phyloP scores from a whole-genome alignment of 2,113 vertebrate species.

The Corydoras maculifer region DNA sequence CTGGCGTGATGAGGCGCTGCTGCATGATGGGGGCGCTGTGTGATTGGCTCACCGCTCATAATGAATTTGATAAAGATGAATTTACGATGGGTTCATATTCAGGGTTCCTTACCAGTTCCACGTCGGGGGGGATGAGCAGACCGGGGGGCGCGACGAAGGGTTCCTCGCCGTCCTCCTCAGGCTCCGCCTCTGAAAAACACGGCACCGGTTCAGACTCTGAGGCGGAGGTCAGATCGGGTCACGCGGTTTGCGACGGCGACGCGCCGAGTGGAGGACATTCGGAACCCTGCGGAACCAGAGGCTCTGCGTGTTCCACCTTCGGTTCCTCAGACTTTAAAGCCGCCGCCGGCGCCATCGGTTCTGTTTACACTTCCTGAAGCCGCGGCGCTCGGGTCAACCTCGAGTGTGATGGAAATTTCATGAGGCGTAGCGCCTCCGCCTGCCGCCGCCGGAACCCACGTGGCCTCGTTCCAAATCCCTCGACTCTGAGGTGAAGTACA shows the following conservation, averaged over 20 bases:
- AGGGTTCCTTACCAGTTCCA: slow-evolving; percentile 82
- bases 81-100: neutral
- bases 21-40: too few species aligned
- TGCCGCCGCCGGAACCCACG: too few species aligned
- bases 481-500: too few species aligned
- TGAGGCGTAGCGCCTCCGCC: neutral
- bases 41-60: too few species aligned
- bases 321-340: slow-evolving; percentile 30
- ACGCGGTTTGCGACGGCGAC: neutral
- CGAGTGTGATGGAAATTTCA: slow-evolving; percentile 26
- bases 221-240: neutral
- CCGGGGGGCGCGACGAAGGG: slow-evolving; percentile 87
- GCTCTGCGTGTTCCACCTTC: slow-evolving; percentile 26
- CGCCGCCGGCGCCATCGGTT: slow-evolving; percentile 8
- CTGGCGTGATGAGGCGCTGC: too few species aligned
- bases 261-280: neutral
- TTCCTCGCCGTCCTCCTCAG: slow-evolving; percentile 85
- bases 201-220: neutral
- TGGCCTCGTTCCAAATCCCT: too few species aligned
- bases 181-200: slow-evolving; percentile 62
- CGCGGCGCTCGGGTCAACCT: too few species aligned
- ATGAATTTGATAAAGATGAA: too few species aligned
- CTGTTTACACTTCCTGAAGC: slow-evolving; percentile 8
- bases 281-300: neutral
- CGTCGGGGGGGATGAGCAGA: slow-evolving; percentile 82